phyloP scores from a whole-genome alignment of 2,113 vertebrate species.

The Pseudonaja textilis region DNA sequence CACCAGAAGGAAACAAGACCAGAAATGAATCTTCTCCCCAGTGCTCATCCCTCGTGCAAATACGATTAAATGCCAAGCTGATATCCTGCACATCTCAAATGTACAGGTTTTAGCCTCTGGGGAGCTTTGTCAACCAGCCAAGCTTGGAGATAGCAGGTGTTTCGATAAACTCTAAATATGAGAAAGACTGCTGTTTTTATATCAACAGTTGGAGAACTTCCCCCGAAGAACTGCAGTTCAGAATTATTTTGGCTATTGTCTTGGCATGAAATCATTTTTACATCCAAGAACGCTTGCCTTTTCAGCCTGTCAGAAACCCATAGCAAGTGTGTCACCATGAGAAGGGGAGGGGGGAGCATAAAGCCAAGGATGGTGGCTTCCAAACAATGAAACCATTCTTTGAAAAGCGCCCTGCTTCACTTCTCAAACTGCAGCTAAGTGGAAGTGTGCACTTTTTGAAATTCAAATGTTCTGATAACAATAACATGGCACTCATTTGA shows the following conservation, averaged over 20 bases:
- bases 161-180: neutral
- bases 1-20: neutral
- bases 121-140: neutral
- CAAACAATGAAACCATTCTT: neutral
- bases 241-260: neutral
- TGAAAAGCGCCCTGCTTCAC: neutral
- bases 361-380: neutral
- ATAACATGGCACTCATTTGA: slow-evolving; percentile 24
- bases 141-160: neutral
- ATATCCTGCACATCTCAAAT: slow-evolving; percentile 5
- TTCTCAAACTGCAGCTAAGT: neutral
- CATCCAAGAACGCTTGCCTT: neutral
- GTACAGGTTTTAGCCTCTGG: neutral
- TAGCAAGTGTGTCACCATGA: neutral
- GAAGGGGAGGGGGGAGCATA: neutral
- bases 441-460: slow-evolving; percentile 8
- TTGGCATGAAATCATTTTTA: slow-evolving; percentile 1
- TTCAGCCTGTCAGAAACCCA: neutral
- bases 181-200: neutral
- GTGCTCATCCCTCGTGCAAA: neutral
- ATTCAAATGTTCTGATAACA: slow-evolving; percentile 30
- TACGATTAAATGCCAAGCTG: neutral
- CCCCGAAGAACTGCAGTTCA: neutral
- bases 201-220: neutral
- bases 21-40: neutral